Conservation (phyloP, 1,140 invertebrate species). For the Zaprionus ornatus region DNA sequence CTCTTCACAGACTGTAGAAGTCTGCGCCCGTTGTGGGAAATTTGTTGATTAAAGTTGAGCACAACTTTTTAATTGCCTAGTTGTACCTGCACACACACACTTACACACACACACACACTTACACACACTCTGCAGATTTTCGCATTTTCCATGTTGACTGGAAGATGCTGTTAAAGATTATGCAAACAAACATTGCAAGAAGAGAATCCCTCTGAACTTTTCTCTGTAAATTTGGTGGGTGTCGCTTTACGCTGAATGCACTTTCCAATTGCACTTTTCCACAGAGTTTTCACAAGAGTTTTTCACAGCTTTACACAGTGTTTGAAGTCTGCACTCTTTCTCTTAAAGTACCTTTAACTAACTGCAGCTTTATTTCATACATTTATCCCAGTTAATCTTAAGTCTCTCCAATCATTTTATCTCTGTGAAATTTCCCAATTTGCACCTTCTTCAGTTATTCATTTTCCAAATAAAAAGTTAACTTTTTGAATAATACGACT, state of each 20-base stretch:
- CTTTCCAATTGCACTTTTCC: background rate
- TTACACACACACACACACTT: background rate
- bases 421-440: background rate
- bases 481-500: constrained; percentile 72
- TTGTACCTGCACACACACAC: constrained; percentile 33
- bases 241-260: background rate
- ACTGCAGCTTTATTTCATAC: too few relatives aligned
- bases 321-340: background rate
- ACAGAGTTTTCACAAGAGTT: background rate
- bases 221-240: background rate
- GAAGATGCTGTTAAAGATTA: constrained; percentile 19
- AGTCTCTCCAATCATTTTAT: too few relatives aligned
- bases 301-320: too few relatives aligned
- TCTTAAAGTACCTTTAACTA: too few relatives aligned
- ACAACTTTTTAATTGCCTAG: constrained; percentile 76
- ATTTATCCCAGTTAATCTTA: too few relatives aligned
- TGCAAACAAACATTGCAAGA: background rate
- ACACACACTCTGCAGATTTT: constrained; percentile 3
- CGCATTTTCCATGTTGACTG: constrained; percentile 22
- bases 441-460: background rate
- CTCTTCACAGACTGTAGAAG: background rate
- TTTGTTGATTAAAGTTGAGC: constrained; percentile 77
- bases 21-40: constrained; percentile 54
- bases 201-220: background rate
- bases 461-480: constrained; percentile 40